Percentiles rank a stretch among this genome's conserved stretches.
These are phyloP conservation scores for Smittia aterrima DNA, from an alignment of 2,888 invertebrate species.

Conservation along the genomic window DNA sequence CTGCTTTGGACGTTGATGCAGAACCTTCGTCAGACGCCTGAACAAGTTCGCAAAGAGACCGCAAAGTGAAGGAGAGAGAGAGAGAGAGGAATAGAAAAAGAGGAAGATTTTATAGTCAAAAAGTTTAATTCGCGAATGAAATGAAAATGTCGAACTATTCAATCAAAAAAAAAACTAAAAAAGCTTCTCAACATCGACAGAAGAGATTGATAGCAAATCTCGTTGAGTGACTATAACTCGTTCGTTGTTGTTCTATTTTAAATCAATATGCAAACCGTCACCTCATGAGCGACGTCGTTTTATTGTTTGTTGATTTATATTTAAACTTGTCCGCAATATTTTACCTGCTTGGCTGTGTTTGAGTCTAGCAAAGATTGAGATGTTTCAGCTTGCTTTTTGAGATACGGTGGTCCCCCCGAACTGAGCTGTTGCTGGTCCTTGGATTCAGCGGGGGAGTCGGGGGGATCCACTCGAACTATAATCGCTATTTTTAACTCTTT, in stretches of 20 bases:
- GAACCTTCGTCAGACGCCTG: constrained; percentile 77
- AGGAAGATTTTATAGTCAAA: not conserved
- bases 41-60: not conserved
- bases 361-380: not conserved
- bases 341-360: constrained; percentile 29
- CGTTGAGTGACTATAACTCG: too few relatives aligned
- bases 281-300: too few relatives aligned
- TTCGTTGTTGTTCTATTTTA: too few relatives aligned
- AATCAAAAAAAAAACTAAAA: too few relatives aligned
- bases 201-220: too few relatives aligned
- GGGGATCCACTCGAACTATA: constrained; percentile 49
- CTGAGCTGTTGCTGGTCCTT: constrained; percentile 44
- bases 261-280: too few relatives aligned
- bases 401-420: constrained; percentile 46
- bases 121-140: not conserved
- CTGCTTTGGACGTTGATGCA: constrained; percentile 60
- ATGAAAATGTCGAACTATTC: too few relatives aligned
- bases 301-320: not conserved
- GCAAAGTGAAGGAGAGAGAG: not conserved
- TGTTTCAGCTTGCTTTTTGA: constrained; percentile 42
- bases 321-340: not conserved
- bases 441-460: constrained; percentile 45
- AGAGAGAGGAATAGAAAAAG: not conserved
- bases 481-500: constrained; percentile 49
- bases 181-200: too few relatives aligned